phyloP scores from a whole-genome alignment of 64 coral and sea anemone genomes.

The Actinia tenebrosa region DNA sequence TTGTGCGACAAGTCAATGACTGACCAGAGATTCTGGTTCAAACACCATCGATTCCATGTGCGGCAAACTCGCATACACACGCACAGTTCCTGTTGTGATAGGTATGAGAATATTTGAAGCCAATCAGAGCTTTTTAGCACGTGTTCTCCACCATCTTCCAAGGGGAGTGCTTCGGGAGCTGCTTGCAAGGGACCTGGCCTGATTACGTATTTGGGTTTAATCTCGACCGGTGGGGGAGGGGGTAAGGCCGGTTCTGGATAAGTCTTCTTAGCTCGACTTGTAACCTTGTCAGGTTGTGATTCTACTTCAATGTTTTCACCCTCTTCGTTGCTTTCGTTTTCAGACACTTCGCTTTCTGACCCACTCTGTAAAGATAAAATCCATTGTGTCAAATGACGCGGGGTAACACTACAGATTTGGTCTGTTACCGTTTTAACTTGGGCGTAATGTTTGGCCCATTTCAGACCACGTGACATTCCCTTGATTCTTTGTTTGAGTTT shows the following conservation, averaged over 20 bases:
- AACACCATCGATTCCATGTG: constrained; percentile 96
- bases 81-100: constrained; percentile 65
- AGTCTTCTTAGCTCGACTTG: background rate
- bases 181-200: constrained; percentile 73
- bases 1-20: constrained; percentile 70
- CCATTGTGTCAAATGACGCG: no score
- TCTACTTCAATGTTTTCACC: background rate
- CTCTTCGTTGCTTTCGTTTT: constrained; percentile 52
- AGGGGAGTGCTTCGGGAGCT: constrained; percentile 48
- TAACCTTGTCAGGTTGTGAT: background rate
- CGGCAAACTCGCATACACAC: constrained; percentile 93
- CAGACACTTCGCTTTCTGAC: constrained; percentile 65
- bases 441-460: no score
- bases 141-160: constrained; percentile 60
- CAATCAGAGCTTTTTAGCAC: constrained; percentile 56
- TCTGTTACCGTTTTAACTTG: no score
- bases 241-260: constrained; percentile 24
- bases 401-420: no score
- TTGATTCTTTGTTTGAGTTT: no score
- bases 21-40: constrained; percentile 79
- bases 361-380: constrained; percentile 17
- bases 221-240: constrained; percentile 71
- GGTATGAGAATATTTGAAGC: constrained; percentile 70
- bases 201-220: constrained; percentile 68
- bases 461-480: no score